Evolutionary conservation across 2,113 vertebrate genomes (phyloP).

Genomic region (Agapornis roseicollis): DNA sequence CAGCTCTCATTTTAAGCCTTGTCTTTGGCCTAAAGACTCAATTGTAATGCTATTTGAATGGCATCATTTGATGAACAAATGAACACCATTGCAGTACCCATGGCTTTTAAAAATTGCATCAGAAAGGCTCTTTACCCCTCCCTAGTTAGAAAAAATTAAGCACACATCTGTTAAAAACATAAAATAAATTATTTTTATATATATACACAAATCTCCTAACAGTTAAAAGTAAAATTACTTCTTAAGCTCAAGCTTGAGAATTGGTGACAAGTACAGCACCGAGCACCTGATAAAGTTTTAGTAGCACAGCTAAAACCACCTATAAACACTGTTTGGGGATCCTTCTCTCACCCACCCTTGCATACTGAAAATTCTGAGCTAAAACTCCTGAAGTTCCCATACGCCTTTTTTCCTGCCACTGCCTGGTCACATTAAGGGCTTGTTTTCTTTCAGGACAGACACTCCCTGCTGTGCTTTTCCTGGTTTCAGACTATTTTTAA

Average conservation of each 20-base stretch:
- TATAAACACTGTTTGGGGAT: background rate
- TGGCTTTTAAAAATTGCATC: background rate
- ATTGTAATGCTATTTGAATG: background rate
- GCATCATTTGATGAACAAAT: background rate
- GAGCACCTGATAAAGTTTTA: background rate
- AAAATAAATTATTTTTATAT: background rate
- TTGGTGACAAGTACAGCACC: slow-evolving; percentile 7
- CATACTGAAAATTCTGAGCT: background rate
- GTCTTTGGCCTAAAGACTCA: background rate
- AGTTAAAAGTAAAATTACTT: slow-evolving; percentile 6
- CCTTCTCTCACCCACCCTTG: background rate
- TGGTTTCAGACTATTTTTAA: slow-evolving; percentile 72
- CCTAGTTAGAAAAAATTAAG: slow-evolving; percentile 3
- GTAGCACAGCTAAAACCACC: background rate
- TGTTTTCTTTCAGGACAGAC: slow-evolving; percentile 74
- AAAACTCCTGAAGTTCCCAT: background rate
- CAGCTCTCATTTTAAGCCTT: background rate
- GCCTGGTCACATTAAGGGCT: slow-evolving; percentile 39
- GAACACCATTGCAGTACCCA: background rate
- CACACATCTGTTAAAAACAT: slow-evolving; percentile 20
- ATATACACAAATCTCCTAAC: background rate
- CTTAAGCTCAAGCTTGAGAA: slow-evolving; percentile 30
- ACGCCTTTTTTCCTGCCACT: slow-evolving; percentile 17
- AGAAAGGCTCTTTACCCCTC: background rate
- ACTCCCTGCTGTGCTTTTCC: slow-evolving; percentile 74